Conservation (phyloP, 2,888 invertebrate genomes). For the Latrodectus hesperus region DNA sequence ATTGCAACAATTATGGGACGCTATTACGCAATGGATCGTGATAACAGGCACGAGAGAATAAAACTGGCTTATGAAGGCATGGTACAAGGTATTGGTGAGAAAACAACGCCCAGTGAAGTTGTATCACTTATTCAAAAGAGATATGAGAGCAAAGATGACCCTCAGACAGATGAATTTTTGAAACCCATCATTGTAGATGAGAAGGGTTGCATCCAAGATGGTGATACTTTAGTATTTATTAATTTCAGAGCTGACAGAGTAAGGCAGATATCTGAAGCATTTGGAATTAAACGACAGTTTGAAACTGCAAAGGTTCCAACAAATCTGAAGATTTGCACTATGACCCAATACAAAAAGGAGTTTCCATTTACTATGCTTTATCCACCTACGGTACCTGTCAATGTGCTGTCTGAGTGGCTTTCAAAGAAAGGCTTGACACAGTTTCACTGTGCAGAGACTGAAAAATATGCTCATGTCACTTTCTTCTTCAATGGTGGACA, state of each 20-base stretch:
- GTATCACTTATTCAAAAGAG: conserved; percentile 70
- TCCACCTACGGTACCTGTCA: conserved; percentile 75
- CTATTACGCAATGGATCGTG: conserved; percentile 77
- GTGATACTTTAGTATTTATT: conserved; percentile 76
- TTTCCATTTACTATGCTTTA: conserved; percentile 75
- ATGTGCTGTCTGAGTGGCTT: conserved; percentile 76
- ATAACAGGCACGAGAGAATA: conserved; percentile 74
- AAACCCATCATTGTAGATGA: conserved; percentile 75
- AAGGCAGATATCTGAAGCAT: conserved; percentile 75
- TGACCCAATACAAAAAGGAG: conserved; percentile 77
- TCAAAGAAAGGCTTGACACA: conserved; percentile 74
- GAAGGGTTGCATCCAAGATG: conserved; percentile 74
- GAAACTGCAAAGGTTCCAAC: conserved; percentile 72
- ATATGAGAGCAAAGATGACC: conserved; percentile 72
- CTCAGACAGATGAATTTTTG: conserved; percentile 76
- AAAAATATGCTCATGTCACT: conserved; percentile 77
- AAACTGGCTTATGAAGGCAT: conserved; percentile 76
- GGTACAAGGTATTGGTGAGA: conserved; percentile 75
- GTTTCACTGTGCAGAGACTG: conserved; percentile 76
- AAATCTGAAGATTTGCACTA: conserved; percentile 73
- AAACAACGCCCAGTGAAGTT: conserved; percentile 72
- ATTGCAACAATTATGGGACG: conserved; percentile 75
- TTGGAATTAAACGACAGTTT: conserved; percentile 73
- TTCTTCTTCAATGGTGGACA: conserved; percentile 77
- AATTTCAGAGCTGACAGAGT: conserved; percentile 76